Base-by-base conservation (phyloP, 1,140 invertebrate genomes). In the Rhyacophila brunnea region DNA sequence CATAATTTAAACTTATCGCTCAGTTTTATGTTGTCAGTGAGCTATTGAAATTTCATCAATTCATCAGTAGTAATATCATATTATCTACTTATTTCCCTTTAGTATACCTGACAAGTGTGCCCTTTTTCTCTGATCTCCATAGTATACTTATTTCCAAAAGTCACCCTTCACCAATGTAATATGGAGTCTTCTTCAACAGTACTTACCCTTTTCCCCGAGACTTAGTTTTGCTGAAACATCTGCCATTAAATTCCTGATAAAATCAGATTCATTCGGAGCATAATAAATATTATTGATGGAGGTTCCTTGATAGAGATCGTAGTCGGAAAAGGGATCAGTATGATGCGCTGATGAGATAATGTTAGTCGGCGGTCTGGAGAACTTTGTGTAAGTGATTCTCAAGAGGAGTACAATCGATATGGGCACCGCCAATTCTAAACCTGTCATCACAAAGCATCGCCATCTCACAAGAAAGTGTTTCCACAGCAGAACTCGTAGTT, bases 401-500 rank as follows among this genome's bases (percentile, higher is more conserved):
- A 55, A n/a, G 2, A 38, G 23, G 3, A 36, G 14, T 19, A 55
- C 11, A 7, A 43, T 42, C 13, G 18, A 9, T 4, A 49, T 6
- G 1, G 54, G 17, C 1, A 40, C 19, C 6, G 13, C n/a, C 7
- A 49, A 4, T 10, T 57, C 54, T n/a, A 40, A 18, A 11, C 13
- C 4, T 6, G 34, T 32, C 4, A 48, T 18, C 9, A 49, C 13
- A 11, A 15, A 57, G 6, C 36, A 19, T 6, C 54, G 32, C 13
- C 34, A 23, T 19, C 54, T 17, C 45, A 48, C 54, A 6, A 34
- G 18, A 6, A 6, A 6, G 19, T 42, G 32, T 32, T 57, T 57
- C 54, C 54, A 57, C 45, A 57, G 20, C 45, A 57, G 35, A 1
- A 49, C 45, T 14, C 43, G 4, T 17, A 55, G 32, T 14, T 20